phyloP scores from a whole-genome alignment of 2,113 vertebrate species.

The Lichenostomus cassidix region DNA sequence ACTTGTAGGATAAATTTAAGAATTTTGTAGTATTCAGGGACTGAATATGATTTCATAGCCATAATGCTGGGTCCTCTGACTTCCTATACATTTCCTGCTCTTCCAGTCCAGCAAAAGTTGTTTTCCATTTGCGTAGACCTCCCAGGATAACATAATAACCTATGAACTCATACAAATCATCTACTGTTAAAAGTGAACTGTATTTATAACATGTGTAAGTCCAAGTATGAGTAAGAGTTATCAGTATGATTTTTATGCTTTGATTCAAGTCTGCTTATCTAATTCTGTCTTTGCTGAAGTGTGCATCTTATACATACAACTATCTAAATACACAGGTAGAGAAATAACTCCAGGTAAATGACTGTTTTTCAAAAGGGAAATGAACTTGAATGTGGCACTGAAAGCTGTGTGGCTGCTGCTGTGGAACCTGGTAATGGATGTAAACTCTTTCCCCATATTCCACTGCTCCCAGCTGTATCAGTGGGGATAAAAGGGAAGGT shows the following conservation, averaged over 20 bases:
- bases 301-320: neutral
- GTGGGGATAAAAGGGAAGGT: neutral
- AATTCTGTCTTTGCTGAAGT: neutral
- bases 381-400: neutral
- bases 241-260: neutral
- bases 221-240: neutral
- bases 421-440: neutral
- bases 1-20: neutral
- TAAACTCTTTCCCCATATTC: neutral
- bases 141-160: neutral
- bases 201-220: neutral
- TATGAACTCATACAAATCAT: neutral
- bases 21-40: neutral
- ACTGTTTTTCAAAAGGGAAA: neutral
- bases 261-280: neutral
- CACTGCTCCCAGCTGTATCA: neutral
- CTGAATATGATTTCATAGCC: neutral
- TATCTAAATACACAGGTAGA: neutral
- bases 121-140: neutral
- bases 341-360: neutral
- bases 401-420: neutral
- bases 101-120: neutral
- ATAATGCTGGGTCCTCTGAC: neutral
- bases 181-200: neutral
- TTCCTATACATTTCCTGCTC: neutral